Percentiles rank a stretch among this genome's conserved stretches.
These are phyloP conservation scores for Erebia ligea DNA, from an alignment of 2,888 invertebrate species.

Conservation along the genomic window DNA sequence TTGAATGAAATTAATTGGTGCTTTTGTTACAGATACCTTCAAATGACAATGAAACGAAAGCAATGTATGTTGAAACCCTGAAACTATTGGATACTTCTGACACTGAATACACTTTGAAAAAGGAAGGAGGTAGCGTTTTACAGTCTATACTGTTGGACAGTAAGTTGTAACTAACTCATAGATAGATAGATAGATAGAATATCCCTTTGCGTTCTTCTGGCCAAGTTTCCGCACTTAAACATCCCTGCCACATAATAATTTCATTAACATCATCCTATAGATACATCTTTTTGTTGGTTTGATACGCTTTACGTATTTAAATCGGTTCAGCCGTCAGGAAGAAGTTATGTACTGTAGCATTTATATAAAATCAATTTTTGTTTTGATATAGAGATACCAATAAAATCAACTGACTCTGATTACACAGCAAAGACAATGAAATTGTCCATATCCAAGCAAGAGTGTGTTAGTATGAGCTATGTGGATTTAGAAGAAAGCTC, in stretches of 20 bases:
- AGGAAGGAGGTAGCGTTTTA: constrained; percentile 8
- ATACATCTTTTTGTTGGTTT: too few relatives aligned
- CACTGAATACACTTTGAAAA: constrained; percentile 14
- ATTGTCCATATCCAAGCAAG: constrained; percentile 17
- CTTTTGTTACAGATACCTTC: constrained; percentile 5
- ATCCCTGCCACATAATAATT: too few relatives aligned
- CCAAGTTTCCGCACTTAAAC: too few relatives aligned
- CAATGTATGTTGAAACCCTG: constrained; percentile 28
- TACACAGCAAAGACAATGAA: neutral
- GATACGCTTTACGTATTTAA: too few relatives aligned
- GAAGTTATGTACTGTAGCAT: too few relatives aligned
- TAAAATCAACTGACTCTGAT: neutral
- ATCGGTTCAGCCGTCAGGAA: too few relatives aligned
- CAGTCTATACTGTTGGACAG: constrained; percentile 4
- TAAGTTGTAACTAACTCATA: neutral
- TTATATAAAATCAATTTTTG: neutral
- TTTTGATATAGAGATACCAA: constrained; percentile 13
- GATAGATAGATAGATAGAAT: too few relatives aligned
- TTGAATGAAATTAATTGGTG: neutral
- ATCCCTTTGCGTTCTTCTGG: too few relatives aligned
- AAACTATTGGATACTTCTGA: constrained; percentile 31
- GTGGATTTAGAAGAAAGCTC: constrained; percentile 63
- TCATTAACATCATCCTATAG: too few relatives aligned
- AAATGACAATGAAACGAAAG: neutral
- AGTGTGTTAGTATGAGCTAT: constrained; percentile 32